A percentile compares a stretch with the other conserved stretches of the same genome.
These are phyloP conservation scores for Tapirus indicus DNA, from an alignment of 2,797 vertebrate genomes.

Conservation along the genomic window DNA sequence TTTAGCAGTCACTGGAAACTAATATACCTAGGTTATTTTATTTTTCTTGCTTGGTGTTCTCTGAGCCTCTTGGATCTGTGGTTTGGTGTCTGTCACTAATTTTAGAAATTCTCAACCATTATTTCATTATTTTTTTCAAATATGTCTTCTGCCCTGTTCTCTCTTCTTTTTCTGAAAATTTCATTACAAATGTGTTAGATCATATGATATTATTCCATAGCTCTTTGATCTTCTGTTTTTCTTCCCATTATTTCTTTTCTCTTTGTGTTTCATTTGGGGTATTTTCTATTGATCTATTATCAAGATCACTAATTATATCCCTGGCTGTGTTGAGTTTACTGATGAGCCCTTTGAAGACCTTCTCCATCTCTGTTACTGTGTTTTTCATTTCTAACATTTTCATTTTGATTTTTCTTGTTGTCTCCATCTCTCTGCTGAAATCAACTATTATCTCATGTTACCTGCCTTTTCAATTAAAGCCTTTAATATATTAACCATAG, in stretches of 20 bases:
- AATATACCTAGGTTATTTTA: background rate
- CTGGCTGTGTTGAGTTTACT: background rate
- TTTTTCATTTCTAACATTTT: background rate
- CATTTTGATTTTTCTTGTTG: background rate
- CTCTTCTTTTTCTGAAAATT: background rate
- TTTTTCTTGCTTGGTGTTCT: background rate
- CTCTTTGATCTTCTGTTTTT: background rate
- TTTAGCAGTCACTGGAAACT: background rate
- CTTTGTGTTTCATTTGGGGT: background rate
- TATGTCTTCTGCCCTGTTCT: background rate
- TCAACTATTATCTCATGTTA: background rate
- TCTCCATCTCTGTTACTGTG: background rate
- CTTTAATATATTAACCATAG: background rate
- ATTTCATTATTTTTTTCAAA: constrained; percentile 22
- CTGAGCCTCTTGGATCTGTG: background rate
- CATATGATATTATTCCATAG: background rate
- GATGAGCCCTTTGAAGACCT: background rate
- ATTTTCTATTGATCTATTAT: background rate
- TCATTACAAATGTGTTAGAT: background rate
- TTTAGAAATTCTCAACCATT: background rate
- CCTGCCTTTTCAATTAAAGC: background rate
- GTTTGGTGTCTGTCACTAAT: background rate
- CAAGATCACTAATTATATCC: background rate
- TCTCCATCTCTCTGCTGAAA: background rate
- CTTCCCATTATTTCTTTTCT: background rate